Evolutionary conservation across 2,888 invertebrate species (phyloP), one percentile per base, ranked within the genome.

Genomic region (Falcaria lacertinaria): DNA sequence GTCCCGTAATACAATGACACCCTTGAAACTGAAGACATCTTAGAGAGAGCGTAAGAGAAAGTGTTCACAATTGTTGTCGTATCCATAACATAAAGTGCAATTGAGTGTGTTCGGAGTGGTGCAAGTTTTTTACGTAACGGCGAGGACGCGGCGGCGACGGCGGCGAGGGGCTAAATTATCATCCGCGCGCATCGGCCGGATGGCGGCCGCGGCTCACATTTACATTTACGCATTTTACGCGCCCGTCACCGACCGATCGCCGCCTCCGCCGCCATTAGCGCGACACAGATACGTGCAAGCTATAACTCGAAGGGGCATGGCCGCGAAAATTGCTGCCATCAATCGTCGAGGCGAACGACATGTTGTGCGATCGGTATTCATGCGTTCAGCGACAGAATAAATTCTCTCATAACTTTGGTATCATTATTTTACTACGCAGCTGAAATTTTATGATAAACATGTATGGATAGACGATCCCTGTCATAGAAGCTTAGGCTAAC

Each of bases 191-290:
- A 47, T 38, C 52, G 49, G 47, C 52, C 52, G 53, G 53, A 50
- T 52, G 52, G 39, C 48, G 47, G 14, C 52, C 60, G 56, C 58
- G 66, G 54, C 66, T 58, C 66, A 64, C 74, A 75, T 78, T 71
- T 70, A 68, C 75, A 74, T 75, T 68, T 62, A 74, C 75, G 73
- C 79, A 70, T 70, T 76, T 74, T 71, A 75, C 76, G 74, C 74
- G 71, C 57, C 67, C 66, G 72, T 67, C 69, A 62, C 60, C 72
- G 68, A 52, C 63, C 72, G 70, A 60, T 60, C 68, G 69, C 67
- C 73, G 76, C 64, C 69, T 65, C 69, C 66, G 64, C 63, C 60
- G 65, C 72, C 73, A 72, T 73, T 70, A 72, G 51, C 63, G 60
- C 70, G 69, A 60, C 69, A 73, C 68, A 66, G 59, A 72, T 69